Evolutionary conservation across 2,113 vertebrate species (phyloP), one percentile per base, ranked within the genome.

Genomic region (Heteronetta atricapilla): DNA sequence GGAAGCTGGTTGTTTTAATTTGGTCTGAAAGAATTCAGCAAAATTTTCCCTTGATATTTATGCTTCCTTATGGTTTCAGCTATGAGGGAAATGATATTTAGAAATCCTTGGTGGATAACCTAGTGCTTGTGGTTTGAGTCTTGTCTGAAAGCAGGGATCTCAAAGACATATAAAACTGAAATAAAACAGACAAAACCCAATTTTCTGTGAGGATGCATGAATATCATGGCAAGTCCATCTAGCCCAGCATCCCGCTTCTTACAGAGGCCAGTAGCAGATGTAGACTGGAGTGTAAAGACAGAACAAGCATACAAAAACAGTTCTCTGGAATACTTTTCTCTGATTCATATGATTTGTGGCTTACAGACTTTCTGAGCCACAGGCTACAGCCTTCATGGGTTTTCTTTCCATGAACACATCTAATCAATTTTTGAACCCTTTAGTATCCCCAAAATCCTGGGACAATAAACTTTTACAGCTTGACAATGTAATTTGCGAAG

Each of bases 61-160:
- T 90, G 48, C 53, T 82, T 92, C 88, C 66, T 90, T 86, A 75
- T 92, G 42, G 36, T 76, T 86, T 88, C 86, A 88, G 58, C 66
- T 92, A 53, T 48, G 53, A 90, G 86, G 73, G 93, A 96, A 96
- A 95, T 84, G 7, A 88, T 75, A 90, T 93, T 86, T 90, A 91
- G 90, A 86, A 96, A 74, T 90, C 95, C 87, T 91, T 87, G 29
- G 91, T 91, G 94, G 72, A 73, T 91, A 96, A 83, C 21, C 42
- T 75, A 83, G 73, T 84, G 76, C 56, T 83, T 92, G 92, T 86
- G 88, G 91, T 86, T 91, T 94, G 31, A 74, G 48, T 67, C 56
- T 91, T 11, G 1, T 64, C 88, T 94, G 90, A 86, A 93, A 87
- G 46, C n/a, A 80, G 34, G 42, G 58, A 92, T 77, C 82, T 64